These are phyloP conservation scores for Acanthisitta chloris DNA, from an alignment of 2,113 vertebrate genomes.

Conservation along the genomic window DNA sequence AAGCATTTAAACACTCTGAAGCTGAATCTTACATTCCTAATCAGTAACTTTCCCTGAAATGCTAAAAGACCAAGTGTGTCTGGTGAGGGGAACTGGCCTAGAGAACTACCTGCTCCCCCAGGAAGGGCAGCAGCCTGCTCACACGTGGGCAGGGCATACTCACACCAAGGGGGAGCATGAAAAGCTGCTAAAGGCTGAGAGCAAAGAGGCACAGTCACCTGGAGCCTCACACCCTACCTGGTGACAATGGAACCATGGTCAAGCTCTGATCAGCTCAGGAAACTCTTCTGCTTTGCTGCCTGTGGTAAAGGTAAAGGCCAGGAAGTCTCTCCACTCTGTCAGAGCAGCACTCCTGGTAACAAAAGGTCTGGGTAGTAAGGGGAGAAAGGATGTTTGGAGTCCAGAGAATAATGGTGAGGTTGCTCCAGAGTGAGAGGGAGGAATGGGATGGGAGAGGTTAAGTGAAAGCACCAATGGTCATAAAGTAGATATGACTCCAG, in stretches of 20 bases:
- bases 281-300: background rate
- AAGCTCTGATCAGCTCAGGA: background rate
- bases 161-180: background rate
- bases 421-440: background rate
- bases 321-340: background rate
- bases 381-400: background rate
- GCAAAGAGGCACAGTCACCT: background rate
- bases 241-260: background rate
- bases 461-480: background rate
- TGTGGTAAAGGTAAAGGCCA: background rate
- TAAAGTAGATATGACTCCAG: background rate
- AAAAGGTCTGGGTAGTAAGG: background rate
- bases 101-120: background rate
- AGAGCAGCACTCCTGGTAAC: background rate
- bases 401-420: background rate
- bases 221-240: background rate
- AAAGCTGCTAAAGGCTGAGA: background rate
- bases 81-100: background rate
- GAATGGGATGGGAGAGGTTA: background rate
- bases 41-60: background rate
- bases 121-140: background rate
- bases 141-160: background rate
- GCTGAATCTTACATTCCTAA: background rate
- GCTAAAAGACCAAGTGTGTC: background rate
- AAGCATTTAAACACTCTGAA: background rate